These are phyloP conservation scores for Lota lota DNA, from an alignment of 2,113 vertebrate species.

Conservation along the genomic window DNA sequence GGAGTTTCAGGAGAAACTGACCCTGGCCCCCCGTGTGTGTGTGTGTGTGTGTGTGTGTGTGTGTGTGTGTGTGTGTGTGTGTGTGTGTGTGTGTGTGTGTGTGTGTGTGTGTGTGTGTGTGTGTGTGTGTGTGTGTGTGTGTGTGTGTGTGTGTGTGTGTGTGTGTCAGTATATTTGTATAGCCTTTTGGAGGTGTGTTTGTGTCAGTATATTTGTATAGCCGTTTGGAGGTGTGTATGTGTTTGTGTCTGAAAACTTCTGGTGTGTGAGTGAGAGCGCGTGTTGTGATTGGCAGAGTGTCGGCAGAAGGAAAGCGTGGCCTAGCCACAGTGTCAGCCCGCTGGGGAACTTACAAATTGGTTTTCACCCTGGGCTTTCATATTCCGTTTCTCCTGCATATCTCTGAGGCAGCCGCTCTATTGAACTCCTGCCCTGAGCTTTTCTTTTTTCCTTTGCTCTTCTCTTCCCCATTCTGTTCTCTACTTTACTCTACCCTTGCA, in stretches of 20 bases:
- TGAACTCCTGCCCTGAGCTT: constrained; percentile 1
- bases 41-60: constrained; percentile 11
- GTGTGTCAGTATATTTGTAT: not conserved
- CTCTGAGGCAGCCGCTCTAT: too few species aligned
- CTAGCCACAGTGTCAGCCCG: constrained; percentile 59
- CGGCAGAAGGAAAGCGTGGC: constrained; percentile 53
- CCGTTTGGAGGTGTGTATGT: too few species aligned
- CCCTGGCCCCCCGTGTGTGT: constrained; percentile 36
- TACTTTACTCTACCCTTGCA: not conserved
- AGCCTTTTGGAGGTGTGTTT: not conserved
- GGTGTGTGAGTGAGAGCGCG: not conserved
- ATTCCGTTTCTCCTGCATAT: too few species aligned
- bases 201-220: not conserved
- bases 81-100: not conserved
- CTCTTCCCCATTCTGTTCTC: not conserved
- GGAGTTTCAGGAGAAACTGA: constrained; percentile 60
- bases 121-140: constrained; percentile 24
- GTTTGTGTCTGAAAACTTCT: not conserved
- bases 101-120: not conserved
- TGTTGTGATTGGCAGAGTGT: constrained; percentile 60
- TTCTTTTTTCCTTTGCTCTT: constrained; percentile 28
- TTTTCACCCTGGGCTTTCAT: constrained; percentile 46
- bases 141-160: not conserved
- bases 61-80: constrained; percentile 10
- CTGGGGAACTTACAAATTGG: constrained; percentile 65